Base-by-base conservation (phyloP, 2,888 invertebrate species). In the Dusona sp. region DNA sequence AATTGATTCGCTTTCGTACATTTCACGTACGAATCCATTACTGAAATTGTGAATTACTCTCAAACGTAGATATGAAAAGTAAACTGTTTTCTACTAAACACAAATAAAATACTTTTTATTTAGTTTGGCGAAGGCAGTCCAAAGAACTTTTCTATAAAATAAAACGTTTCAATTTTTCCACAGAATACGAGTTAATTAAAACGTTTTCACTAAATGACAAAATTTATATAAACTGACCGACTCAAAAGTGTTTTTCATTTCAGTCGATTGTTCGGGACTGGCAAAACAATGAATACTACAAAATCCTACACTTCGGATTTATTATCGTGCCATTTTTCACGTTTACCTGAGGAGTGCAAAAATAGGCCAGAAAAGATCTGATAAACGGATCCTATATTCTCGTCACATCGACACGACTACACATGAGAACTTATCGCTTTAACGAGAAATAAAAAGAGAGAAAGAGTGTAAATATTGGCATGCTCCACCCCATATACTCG, bases 351-450 rank as follows among this genome's bases (percentile, higher is more conserved):
- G 3, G 67, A 54, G 54, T 65, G 16, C 29, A 7, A 38, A 54
- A 36, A 68, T 13, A 70, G 54, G 57, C 48, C 11, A 16, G n/a
- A 29, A 25, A 68, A 68, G 36, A 79, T 72, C 68, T 45, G 54
- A 70, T 38, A 74, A 33, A 68, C 67, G 68, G 38, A 36, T 36
- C 29, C 65, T 65, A 42, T 22, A 77, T 45, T 80, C 70, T 79
- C 70, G 51, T 68, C 72, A 54, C 54, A 81, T 77, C 42, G 74
- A 79, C 78, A n/a, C 4, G 79, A 85, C 48, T 79, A 61, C 57
- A 22, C 64, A 22, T 82, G 29, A 42, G 65, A 79, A 79, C 79
- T 83, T 61, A 79, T 84, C 67, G 73, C 29, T 75, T 25, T 57
- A 25, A 29, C 61, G 61, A 29, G 13, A 29, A 29, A 29, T 29